Conservation (phyloP, 2,113 vertebrate genomes). For the Strix uralensis region DNA sequence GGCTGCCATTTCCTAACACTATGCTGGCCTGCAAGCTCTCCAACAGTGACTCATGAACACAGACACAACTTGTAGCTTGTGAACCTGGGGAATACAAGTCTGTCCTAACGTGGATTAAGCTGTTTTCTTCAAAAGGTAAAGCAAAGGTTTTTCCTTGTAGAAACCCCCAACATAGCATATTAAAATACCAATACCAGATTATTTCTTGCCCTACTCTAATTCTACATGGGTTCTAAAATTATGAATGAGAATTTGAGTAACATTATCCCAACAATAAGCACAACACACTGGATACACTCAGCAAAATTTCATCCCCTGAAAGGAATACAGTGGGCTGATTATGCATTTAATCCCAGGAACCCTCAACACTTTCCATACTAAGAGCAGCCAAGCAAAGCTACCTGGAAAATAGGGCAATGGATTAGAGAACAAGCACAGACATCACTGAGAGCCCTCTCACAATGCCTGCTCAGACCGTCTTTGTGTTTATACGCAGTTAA, state of each 20-base stretch:
- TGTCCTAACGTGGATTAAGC: background rate
- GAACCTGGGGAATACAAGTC: background rate
- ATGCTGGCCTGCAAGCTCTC: background rate
- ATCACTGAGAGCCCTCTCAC: background rate
- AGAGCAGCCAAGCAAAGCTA: background rate
- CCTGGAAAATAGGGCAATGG: background rate
- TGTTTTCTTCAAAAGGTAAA: background rate
- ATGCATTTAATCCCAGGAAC: background rate
- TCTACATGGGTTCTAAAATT: background rate
- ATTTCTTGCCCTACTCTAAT: background rate
- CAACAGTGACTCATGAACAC: accelerated
- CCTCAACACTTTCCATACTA: background rate
- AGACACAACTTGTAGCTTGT: background rate
- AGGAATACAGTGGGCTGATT: background rate
- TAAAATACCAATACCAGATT: background rate
- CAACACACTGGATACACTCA: background rate
- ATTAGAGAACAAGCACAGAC: background rate
- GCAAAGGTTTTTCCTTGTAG: background rate
- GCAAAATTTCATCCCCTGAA: background rate
- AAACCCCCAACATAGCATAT: accelerated
- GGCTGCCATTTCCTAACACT: background rate
- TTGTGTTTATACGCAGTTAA: background rate
- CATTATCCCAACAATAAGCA: background rate
- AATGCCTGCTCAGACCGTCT: background rate
- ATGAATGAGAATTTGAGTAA: background rate